Conservation (phyloP, 2,888 invertebrate genomes). For the Archips xylosteana region DNA sequence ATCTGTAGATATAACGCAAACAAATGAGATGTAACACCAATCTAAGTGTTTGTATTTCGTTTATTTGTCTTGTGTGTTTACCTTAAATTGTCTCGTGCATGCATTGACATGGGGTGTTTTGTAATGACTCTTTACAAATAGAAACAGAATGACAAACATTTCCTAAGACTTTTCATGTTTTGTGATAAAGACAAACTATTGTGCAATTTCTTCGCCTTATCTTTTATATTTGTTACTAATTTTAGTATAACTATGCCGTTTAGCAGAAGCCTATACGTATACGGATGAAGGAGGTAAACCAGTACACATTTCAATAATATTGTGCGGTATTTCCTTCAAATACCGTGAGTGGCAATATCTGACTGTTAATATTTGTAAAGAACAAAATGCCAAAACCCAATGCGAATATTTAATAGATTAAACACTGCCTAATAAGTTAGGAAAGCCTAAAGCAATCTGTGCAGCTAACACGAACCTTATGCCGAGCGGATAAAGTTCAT, state of each 20-base stretch:
- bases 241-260: neutral
- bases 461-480: slow-evolving; percentile 47
- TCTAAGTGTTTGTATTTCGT: slow-evolving; percentile 53
- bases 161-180: neutral
- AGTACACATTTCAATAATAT: neutral
- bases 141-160: slow-evolving; percentile 10
- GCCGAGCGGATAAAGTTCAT: slow-evolving; percentile 47
- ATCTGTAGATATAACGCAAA: slow-evolving; percentile 36
- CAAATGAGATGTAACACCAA: slow-evolving; percentile 63
- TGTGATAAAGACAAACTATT: slow-evolving; percentile 16
- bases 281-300: neutral
- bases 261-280: neutral
- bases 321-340: neutral
- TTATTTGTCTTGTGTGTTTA: slow-evolving; percentile 27
- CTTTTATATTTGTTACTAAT: slow-evolving; percentile 7
- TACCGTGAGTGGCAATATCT: neutral
- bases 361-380: slow-evolving; percentile 35
- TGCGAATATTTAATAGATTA: slow-evolving; percentile 7
- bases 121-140: slow-evolving; percentile 34
- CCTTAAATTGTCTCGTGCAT: slow-evolving; percentile 5
- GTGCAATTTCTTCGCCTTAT: slow-evolving; percentile 34
- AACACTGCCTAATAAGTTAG: slow-evolving; percentile 47
- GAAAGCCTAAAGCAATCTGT: slow-evolving; percentile 35
- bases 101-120: neutral
- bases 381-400: slow-evolving; percentile 1